Conservation (phyloP, 2,888 invertebrate species). For the Cartodere bifasciata region DNA sequence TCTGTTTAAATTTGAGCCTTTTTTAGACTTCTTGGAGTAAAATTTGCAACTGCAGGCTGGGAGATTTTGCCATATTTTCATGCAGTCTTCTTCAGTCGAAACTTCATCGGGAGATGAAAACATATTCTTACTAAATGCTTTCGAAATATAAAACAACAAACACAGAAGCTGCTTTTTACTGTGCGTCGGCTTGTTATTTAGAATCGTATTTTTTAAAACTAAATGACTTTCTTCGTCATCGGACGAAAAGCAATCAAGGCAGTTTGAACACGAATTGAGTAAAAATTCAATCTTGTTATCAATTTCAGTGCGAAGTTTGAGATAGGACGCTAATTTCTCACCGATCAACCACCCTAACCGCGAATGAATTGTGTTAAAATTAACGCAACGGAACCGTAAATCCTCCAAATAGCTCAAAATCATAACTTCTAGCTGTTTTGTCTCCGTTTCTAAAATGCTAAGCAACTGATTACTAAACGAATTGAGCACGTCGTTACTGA, state of each 20-base stretch:
- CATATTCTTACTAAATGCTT: constrained; percentile 23
- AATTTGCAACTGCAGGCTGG: constrained; percentile 51
- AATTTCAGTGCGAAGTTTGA: constrained; percentile 17
- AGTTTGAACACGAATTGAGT: constrained; percentile 23
- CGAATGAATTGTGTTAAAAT: constrained; percentile 53
- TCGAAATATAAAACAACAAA: constrained; percentile 32
- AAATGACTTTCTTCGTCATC: constrained; percentile 38
- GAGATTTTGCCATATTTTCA: constrained; percentile 44
- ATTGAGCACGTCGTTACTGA: constrained; percentile 45
- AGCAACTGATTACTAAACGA: constrained; percentile 36
- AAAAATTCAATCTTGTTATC: constrained; percentile 20
- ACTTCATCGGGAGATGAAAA: constrained; percentile 39
- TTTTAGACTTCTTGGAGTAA: constrained; percentile 42
- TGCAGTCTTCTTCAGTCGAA: constrained; percentile 44
- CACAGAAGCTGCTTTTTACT: constrained; percentile 38
- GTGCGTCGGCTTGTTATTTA: constrained; percentile 29
- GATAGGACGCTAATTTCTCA: constrained; percentile 32
- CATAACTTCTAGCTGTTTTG: constrained; percentile 54
- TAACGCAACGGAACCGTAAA: constrained; percentile 42
- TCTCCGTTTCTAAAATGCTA: constrained; percentile 49
- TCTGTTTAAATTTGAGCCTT: constrained; percentile 33
- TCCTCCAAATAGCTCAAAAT: constrained; percentile 59
- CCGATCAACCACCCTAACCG: constrained; percentile 50
- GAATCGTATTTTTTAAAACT: constrained; percentile 17
- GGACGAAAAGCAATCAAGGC: constrained; percentile 42